Evolutionary conservation across 2,113 vertebrate species (phyloP).

Genomic region (Atlantisia rogersi): DNA sequence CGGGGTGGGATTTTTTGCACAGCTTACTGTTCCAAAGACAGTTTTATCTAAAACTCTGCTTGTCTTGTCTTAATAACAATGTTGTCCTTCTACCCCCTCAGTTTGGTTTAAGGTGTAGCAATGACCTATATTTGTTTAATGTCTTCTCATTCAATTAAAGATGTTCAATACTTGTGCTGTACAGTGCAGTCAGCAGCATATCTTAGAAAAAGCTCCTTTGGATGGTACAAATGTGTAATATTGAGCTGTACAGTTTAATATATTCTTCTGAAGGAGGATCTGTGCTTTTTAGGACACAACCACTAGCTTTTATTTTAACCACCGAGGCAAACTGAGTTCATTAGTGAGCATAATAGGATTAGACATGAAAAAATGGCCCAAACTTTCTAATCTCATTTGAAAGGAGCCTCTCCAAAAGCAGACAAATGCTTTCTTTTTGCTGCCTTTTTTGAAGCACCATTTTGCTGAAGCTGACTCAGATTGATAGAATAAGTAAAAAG

Average conservation of each 20-base stretch:
- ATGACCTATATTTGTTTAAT: slow-evolving; percentile 63
- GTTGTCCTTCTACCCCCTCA: slow-evolving; percentile 41
- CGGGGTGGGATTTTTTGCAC: neutral
- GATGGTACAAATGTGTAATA: neutral
- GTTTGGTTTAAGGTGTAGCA: slow-evolving; percentile 30
- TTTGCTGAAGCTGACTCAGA: slow-evolving; percentile 39
- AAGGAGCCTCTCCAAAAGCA: slow-evolving; percentile 60
- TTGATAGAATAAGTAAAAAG: slow-evolving; percentile 62
- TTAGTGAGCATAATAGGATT: slow-evolving; percentile 72
- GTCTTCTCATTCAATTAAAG: slow-evolving; percentile 52
- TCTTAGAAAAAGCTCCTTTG: neutral
- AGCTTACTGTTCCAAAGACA: slow-evolving; percentile 40
- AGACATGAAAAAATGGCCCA: slow-evolving; percentile 46
- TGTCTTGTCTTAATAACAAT: slow-evolving; percentile 51
- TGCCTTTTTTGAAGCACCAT: slow-evolving; percentile 52
- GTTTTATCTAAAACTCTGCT: slow-evolving; percentile 51
- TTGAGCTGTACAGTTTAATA: neutral
- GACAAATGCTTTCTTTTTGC: slow-evolving; percentile 45
- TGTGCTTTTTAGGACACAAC: slow-evolving; percentile 48
- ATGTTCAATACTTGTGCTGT: neutral
- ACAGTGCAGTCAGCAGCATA: neutral
- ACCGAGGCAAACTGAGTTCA: slow-evolving; percentile 60
- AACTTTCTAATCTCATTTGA: slow-evolving; percentile 67
- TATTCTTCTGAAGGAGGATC: slow-evolving; percentile 46
- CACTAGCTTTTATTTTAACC: slow-evolving; percentile 59